A percentile compares a stretch with the other conserved stretches of the same genome.
phyloP scores from a whole-genome alignment of 2,888 invertebrate species.

The Diploptera punctata region DNA sequence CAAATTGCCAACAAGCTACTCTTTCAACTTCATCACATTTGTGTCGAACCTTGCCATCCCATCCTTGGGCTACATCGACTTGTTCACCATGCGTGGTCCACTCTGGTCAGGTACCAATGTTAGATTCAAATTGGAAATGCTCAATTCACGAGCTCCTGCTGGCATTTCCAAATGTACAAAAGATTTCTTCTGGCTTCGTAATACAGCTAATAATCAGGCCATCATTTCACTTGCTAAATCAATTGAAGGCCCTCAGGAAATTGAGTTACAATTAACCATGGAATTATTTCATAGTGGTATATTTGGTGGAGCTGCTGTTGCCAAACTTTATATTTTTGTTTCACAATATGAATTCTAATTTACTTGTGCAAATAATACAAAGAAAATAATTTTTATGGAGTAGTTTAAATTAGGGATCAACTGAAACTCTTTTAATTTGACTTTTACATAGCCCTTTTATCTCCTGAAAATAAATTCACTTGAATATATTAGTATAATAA shows the following conservation, averaged over 20 bases:
- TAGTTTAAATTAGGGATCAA: too few species aligned
- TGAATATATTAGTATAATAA: too few species aligned
- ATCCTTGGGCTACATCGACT: conserved; percentile 66
- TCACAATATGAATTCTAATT: conserved; percentile 80
- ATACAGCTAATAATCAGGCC: conserved; percentile 71
- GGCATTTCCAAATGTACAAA: conserved; percentile 56
- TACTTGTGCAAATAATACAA: too few species aligned
- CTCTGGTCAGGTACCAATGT: conserved; percentile 68
- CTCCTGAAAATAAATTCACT: too few species aligned
- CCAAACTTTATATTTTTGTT: conserved; percentile 84
- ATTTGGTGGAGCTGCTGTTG: conserved; percentile 83
- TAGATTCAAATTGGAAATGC: conserved; percentile 76
- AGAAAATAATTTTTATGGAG: too few species aligned
- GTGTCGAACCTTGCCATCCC: conserved; percentile 82
- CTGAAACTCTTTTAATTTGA: too few species aligned
- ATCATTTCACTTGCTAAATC: conserved; percentile 75
- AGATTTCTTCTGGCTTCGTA: conserved; percentile 58
- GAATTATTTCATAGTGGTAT: conserved; percentile 74
- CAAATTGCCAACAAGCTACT: conserved; percentile 82
- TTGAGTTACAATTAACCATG: conserved; percentile 88
- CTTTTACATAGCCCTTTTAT: too few species aligned
- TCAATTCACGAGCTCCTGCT: conserved; percentile 69
- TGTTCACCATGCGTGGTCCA: conserved; percentile 91
- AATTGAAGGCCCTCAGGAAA: conserved; percentile 88
- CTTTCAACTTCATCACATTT: conserved; percentile 93